A percentile compares a stretch with the other conserved stretches of the same genome.
Conservation (phyloP, 1,140 invertebrate species). For the Drosophila nannoptera region DNA sequence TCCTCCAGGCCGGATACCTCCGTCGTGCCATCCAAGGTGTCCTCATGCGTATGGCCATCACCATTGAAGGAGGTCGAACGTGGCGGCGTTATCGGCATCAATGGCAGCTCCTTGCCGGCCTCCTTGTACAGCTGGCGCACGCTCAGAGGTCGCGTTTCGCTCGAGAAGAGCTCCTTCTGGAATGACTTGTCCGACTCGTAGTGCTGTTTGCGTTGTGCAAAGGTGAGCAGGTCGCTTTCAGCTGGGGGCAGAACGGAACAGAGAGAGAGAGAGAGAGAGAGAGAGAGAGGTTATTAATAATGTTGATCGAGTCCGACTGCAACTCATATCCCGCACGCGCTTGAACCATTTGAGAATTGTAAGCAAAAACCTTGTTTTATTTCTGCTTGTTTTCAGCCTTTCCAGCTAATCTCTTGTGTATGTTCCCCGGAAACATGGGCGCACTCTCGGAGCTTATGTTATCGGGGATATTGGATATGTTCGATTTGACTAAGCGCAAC, state of each 20-base stretch:
- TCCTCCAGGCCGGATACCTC: conserved; percentile 38
- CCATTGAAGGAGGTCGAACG: conserved; percentile 65
- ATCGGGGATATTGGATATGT: background rate
- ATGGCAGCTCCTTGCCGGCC: conserved; percentile 81
- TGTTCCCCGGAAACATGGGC: background rate
- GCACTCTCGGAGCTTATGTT: background rate
- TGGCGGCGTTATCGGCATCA: conserved; percentile 71
- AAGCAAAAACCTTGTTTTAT: background rate
- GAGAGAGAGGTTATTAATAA: no score
- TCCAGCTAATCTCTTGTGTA: background rate
- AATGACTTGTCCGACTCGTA: conserved; percentile 84
- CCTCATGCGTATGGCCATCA: conserved; percentile 32
- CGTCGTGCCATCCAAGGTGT: conserved; percentile 49
- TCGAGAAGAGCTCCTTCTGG: conserved; percentile 85
- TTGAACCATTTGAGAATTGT: conserved; percentile 2
- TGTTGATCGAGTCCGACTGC: no score
- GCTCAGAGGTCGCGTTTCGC: conserved; percentile 81
- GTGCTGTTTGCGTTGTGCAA: conserved; percentile 87
- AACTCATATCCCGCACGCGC: background rate
- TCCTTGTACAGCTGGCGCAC: conserved; percentile 87
- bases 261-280: background rate
- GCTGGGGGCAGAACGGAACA: conserved; percentile 81
- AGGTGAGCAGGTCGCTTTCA: conserved; percentile 90
- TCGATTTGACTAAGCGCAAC: background rate
- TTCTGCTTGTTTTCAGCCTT: background rate